Conservation (phyloP, 2,113 vertebrate genomes). For the Columbina picui region DNA sequence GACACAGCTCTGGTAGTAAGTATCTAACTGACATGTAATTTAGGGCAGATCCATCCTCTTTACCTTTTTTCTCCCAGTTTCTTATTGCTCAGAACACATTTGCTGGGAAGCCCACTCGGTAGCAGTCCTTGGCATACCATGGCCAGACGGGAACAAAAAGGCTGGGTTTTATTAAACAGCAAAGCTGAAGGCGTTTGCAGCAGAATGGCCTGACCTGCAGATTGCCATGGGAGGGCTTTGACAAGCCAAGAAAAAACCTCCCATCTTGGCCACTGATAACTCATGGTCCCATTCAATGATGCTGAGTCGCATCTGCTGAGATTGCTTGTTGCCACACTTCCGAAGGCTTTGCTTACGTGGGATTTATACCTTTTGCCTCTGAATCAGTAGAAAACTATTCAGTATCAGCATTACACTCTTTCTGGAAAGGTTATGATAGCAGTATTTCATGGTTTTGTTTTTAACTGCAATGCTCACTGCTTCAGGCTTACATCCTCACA, state of each 20-base stretch:
- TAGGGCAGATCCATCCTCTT: background rate
- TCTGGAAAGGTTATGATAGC: background rate
- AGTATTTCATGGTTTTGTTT: background rate
- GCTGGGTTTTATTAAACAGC: background rate
- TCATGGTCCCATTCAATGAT: background rate
- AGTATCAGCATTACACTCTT: background rate
- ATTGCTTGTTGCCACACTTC: background rate
- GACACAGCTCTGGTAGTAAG: background rate
- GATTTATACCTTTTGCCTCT: background rate
- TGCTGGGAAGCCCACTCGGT: background rate
- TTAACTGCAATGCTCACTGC: background rate
- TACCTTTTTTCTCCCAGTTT: background rate
- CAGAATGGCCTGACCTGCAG: fast-evolving
- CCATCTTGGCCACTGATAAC: background rate
- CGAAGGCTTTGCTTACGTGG: background rate
- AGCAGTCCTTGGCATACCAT: background rate
- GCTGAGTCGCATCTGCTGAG: background rate
- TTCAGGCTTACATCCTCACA: background rate
- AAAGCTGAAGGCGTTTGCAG: background rate
- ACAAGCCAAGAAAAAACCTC: background rate
- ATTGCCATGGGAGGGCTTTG: background rate
- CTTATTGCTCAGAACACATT: background rate
- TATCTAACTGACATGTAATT: background rate
- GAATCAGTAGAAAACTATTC: background rate
- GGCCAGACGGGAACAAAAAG: background rate